Evolutionary conservation across 2,888 invertebrate species (phyloP).

Genomic region (Tinea semifulvella): DNA sequence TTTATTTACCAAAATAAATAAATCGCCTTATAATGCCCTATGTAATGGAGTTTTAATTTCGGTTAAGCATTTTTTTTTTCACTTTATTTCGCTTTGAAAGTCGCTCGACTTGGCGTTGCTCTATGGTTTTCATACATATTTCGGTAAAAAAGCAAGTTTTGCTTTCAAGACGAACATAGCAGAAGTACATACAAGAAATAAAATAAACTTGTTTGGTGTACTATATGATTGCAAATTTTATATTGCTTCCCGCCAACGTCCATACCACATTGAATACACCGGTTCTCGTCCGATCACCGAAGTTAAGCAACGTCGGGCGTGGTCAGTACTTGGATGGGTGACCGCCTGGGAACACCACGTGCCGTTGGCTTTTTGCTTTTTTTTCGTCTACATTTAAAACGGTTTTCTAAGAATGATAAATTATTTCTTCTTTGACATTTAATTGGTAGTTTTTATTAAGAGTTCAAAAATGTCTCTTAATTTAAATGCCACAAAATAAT

Average conservation of each 20-base stretch:
- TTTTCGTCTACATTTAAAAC: background rate
- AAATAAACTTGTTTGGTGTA: background rate
- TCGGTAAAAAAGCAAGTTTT: too few species aligned
- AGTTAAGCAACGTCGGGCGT: conserved; percentile 24
- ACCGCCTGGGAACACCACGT: conserved; percentile 25
- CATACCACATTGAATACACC: conserved; percentile 23
- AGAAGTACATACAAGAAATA: too few species aligned
- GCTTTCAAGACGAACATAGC: too few species aligned
- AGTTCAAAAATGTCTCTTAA: too few species aligned
- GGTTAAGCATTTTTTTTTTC: background rate
- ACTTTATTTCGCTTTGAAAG: too few species aligned
- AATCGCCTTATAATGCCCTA: background rate
- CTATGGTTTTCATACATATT: too few species aligned
- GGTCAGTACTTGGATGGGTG: conserved; percentile 26
- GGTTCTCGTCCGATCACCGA: conserved; percentile 24
- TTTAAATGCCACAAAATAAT: too few species aligned
- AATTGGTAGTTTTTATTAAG: too few species aligned
- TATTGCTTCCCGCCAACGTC: conserved; percentile 15
- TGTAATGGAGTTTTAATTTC: background rate
- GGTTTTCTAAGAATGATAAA: background rate
- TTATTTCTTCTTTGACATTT: too few species aligned
- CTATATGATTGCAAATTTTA: background rate
- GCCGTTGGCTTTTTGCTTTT: conserved; percentile 22
- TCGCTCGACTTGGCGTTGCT: too few species aligned
- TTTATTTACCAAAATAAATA: background rate